Conservation (phyloP, 1,140 invertebrate genomes). For the Marisa cornuarietis region DNA sequence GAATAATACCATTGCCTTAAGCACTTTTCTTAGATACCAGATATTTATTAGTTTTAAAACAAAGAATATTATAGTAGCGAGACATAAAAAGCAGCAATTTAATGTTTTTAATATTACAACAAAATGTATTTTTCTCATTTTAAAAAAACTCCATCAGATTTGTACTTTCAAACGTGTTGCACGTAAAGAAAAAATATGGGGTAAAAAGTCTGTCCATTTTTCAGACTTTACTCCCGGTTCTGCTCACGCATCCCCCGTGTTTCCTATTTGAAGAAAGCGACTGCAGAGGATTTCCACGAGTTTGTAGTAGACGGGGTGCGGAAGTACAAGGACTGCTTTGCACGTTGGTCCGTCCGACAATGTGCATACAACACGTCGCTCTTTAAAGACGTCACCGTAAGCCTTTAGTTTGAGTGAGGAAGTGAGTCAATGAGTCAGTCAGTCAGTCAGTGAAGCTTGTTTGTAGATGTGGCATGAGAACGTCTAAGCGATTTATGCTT, state of each 20-base stretch:
- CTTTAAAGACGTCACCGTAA: conserved; percentile 13
- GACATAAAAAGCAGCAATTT: background rate
- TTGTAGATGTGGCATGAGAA: too few relatives aligned
- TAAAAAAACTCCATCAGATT: background rate
- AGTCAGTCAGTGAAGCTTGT: too few relatives aligned
- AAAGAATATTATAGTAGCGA: background rate
- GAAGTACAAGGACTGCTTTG: conserved; percentile 30
- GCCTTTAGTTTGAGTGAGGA: background rate
- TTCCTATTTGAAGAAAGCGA: conserved; percentile 16
- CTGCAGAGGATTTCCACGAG: conserved; percentile 25
- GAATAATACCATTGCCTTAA: too few relatives aligned
- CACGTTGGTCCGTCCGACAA: conserved; percentile 21
- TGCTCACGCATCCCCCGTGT: conserved; percentile 27
- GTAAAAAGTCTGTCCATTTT: background rate
- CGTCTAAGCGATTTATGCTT: background rate
- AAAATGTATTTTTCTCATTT: background rate
- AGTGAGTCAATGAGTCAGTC: too few relatives aligned
- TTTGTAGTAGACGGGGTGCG: conserved; percentile 20
- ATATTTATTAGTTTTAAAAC: background rate
- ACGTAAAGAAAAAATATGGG: background rate
- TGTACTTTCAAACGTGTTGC: background rate
- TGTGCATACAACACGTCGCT: conserved; percentile 33
- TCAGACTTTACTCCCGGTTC: conserved; percentile 36
- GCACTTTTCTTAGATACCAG: background rate
- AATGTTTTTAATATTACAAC: background rate